Base-by-base conservation (phyloP, 2,888 invertebrate genomes). In the Lobophora halterata region DNA sequence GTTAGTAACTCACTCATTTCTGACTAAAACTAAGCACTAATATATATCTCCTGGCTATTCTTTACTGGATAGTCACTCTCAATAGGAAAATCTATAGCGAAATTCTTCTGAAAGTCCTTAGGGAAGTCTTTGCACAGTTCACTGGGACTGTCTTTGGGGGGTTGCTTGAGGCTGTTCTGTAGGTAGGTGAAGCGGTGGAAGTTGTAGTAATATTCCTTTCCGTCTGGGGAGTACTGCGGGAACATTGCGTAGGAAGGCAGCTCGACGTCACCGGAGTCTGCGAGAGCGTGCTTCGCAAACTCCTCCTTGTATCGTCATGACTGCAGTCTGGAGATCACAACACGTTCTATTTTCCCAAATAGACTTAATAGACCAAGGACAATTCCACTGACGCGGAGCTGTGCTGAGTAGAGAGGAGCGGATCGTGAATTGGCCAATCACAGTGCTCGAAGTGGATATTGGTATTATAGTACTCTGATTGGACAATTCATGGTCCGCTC, bases 271-370 rank as follows among this genome's bases (percentile, higher is more conserved):
- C 76, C 58, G 68, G 83, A 82, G 78, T 81, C 81, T 52, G 83
- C 73, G 19, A 87, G 77, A 4, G 83, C 87, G 48, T 80, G 77
- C 47, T 70, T 75, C 26, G 85, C 79, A 69, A 87, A 87, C 81
- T 88, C 86, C 74, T 87, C 74, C 53, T 88, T 83, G 45, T 86
- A 87, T 70, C 83, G 85, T 91, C 90, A 93, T 89, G 93, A 92
- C 42, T 92, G 91, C 55, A 92, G 91, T 58, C 91, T 90, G 65
- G 90, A 92, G n/a, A n/a, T n/a, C n/a, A n/a, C n/a, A n/a, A n/a
- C n/a, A n/a, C n/a, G n/a, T n/a, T n/a, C n/a, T n/a, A n/a, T n/a
- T n/a, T n/a, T n/a, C n/a, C n/a, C n/a, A n/a, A n/a, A n/a, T n/a
- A n/a, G n/a, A n/a, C n/a, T n/a, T n/a, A n/a, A n/a, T n/a, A n/a